Base-by-base conservation (phyloP, 2,113 vertebrate genomes). In the Micronycteris hirsuta region DNA sequence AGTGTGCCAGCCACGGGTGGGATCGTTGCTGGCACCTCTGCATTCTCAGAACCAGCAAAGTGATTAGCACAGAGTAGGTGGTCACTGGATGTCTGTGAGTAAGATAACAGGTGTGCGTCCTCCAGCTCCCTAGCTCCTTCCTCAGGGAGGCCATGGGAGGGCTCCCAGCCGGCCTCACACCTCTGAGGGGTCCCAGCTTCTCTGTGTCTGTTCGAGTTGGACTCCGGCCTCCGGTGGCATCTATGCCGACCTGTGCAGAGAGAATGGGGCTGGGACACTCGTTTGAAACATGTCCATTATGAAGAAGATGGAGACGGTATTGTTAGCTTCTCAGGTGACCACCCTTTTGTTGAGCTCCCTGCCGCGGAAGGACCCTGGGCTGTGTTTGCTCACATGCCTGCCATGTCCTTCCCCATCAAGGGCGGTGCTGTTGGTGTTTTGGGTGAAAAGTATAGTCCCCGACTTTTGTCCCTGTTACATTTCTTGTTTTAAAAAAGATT, bases 181-280 rank as follows among this genome's bases (percentile, higher is more conserved):
- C n/a, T 63, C 16, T 2, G 0, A 41, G 49, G 0, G 28, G 10
- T 22, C 67, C 49, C 19, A 24, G 81, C 17, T 61, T 71, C 7
- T 56, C 92, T 52, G 61, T 41, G 36, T 58, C 71, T 63, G 33
- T n/a, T 61, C 36, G 13, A 5, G 49, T 63, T 17, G 14, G 63
- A 61, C 41, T 58, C 19, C 0, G 16, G 24, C 54, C 65, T 70
- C n/a, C 17, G 31, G 28, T 7, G 4, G 33, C 4, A 16, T 67
- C 31, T 22, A 36, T 7, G 41, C 52, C 16, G 33, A 71, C 16
- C 58, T 1, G 1, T 33, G 36, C 65, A 52, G 54, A 61, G 43
- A 80, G 52, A 26, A n/a, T 41, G 20, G 61, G 63, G 38, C 73
- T 0, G 0, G 43, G 52, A 54, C 0, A 0, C 54, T 83, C 9